Evolutionary conservation across 2,888 invertebrate species (phyloP), one percentile per base, ranked within the genome.

Genomic region (Scaptomyza cyrtandrae): DNA sequence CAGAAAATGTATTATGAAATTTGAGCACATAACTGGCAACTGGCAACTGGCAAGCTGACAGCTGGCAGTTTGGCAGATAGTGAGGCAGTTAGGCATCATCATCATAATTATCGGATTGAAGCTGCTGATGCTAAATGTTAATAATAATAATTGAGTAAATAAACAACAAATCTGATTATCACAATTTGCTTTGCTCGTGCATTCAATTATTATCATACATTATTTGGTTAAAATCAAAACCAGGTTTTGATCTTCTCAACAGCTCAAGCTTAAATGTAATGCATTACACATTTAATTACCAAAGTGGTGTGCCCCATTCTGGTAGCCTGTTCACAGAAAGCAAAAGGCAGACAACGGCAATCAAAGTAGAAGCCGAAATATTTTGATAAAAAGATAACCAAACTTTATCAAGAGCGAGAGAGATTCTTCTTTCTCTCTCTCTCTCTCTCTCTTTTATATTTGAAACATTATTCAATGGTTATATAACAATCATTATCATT

Each of bases 111-210:
- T 9, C 55, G 24, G 54, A 54, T 58, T 58, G 29, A 64, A 64
- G 56, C 60, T 27, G 56, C 59, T 52, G 61, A 35, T 52, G 67
- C 76, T 73, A 74, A 50, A 50, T 50, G 35, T 10, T 33, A 50
- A 71, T 78, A 71, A 71, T 72, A 75, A 74, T 78, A 74, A 74
- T 81, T 83, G 74, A 67, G 76, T 78, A 75, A 88, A 86, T 77
- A 86, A 84, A 77, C 59, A 83, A 76, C 86, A 86, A 89, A 86
- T 80, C 82, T 80, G 69, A 86, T 89, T 88, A 89, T 75, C 89
- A 86, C 80, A 75, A 75, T 80, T 45, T 31, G 59, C 64, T 62
- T 33, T 19, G 84, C 88, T 82, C 88, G 86, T 88, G 88, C 70
- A 71, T 82, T 82, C 80, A 88, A 84, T 87, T 89, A 86, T 76